Evolutionary conservation across 2,888 invertebrate genomes (phyloP), one percentile per base, ranked within the genome.

Genomic region (Pheosia gnoma): DNA sequence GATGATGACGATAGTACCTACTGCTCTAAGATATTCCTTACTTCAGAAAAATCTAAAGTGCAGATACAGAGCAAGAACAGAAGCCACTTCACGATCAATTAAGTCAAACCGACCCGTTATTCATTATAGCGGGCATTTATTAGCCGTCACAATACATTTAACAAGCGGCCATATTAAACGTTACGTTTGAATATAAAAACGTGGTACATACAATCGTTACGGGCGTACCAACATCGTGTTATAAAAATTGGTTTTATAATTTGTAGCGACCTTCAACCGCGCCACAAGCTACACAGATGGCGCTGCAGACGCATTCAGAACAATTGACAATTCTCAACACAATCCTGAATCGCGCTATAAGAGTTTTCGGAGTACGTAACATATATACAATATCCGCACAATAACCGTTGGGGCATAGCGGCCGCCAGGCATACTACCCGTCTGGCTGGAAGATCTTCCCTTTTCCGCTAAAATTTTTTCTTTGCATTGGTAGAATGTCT

Each of bases 121-220:
- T 84, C 85, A 82, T 88, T 87, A 82, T 85, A 87, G 80, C 82
- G 78, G 79, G 82, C 85, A 90, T 88, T 89, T 87, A 89, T 88
- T 85, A 81, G 75, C 85, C 88, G 89, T 90, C 90, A 90, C 91
- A 91, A 90, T 86, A 90, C 88, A 90, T 90, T 91, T 85, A 89
- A 86, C 90, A 80, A 77, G 81, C 86, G 80, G 84, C 80, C 79
- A 82, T 84, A 79, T 81, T 81, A 80, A 79, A 80, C 58, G 59
- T 62, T 60, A 61, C 63, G 68, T 74, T 69, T 63, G 65, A 63
- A 68, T 67, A 59, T 56, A 62, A 68, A 68, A 77, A 59, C 57
- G 60, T 65, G 62, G 61, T 62, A 65, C 65, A 61, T 61, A 65
- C 65, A 63, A 70, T 66, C 62, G 53, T 13, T 45, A 43, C 49